Base-by-base conservation (phyloP, 2,797 vertebrate species). In the Sebastiscus tertius region DNA sequence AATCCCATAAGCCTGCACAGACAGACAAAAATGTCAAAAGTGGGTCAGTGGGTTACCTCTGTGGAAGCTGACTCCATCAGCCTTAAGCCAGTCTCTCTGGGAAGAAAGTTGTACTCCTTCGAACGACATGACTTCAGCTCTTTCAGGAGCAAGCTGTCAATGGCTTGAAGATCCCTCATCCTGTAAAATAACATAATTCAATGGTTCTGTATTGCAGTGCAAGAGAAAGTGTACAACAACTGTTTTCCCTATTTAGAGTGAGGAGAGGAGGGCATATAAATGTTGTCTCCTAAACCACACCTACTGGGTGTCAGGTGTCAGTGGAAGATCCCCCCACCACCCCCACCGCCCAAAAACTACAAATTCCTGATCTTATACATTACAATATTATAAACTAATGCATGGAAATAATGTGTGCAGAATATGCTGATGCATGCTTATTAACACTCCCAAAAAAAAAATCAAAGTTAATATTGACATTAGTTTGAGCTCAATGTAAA, bases 121-220 rank as follows among this genome's bases (percentile, higher is more conserved):
- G 97, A 97, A 91, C 97, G 90, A 72, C 97, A 97, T 49, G 96
- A 90, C 90, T 95, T 98, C 87, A 99, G 82, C 89, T 99, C 96
- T 72, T 97, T 97, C 80, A 99, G 92, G 31, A 99, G 96, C 75
- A 86, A 63, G 80, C 77, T 79, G 91, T 95, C 94, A 70, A 94
- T 56, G 11, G 69, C 81, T 49, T 84, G 85, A 62, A 85, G 87
- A 73, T 89, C 92, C 84, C 87, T 92, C 94, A 94, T 95, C 84
- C 94, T 95, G 64, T 9, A 88, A 68, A 89, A 87, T 16, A 90
- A 63, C 73, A 85, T 13, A 16, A 27, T 65, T 65, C 11, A 83
- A 14, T 4, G 2, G 31, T 63, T 56, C 16, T 67, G 52, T 66
- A 78, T 27, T 27, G 42, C 31, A 39, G 58, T 64, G 46, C 22